Conservation (phyloP, 2,888 invertebrate genomes). For the Ormyrus pomaceus region DNA sequence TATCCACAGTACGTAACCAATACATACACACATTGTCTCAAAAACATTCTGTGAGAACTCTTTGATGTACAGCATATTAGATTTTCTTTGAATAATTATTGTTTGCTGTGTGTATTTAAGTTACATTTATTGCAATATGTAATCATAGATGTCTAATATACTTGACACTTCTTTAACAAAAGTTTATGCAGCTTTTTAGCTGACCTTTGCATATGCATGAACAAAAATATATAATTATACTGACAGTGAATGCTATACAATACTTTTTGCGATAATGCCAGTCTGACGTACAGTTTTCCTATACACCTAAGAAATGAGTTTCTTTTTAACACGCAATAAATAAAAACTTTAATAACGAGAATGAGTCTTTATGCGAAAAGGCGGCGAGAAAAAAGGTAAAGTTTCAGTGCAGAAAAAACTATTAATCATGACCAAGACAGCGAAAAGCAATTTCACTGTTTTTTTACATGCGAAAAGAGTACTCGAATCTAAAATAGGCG, state of each 20-base stretch:
- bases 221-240: slow-evolving; percentile 32
- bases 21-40: slow-evolving; percentile 19
- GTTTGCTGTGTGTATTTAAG: background rate
- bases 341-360: background rate
- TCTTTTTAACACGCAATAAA: background rate
- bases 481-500: background rate
- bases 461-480: background rate
- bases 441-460: background rate
- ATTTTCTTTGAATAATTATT: slow-evolving; percentile 22
- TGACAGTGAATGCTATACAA: slow-evolving; percentile 15
- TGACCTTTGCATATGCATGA: slow-evolving; percentile 24
- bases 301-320: slow-evolving; percentile 33
- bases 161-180: slow-evolving; percentile 33
- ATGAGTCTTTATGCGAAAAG: background rate
- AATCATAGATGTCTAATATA: slow-evolving; percentile 10
- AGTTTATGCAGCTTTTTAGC: slow-evolving; percentile 23
- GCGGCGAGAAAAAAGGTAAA: background rate
- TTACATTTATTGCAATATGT: slow-evolving; percentile 5
- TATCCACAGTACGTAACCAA: slow-evolving; percentile 38
- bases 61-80: slow-evolving; percentile 5
- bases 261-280: slow-evolving; percentile 37
- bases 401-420: background rate
- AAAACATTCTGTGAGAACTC: background rate
- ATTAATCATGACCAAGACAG: background rate
- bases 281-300: slow-evolving; percentile 28